Evolutionary conservation across 2,113 vertebrate species (phyloP).

Genomic region (Anarrhichthys ocellatus): DNA sequence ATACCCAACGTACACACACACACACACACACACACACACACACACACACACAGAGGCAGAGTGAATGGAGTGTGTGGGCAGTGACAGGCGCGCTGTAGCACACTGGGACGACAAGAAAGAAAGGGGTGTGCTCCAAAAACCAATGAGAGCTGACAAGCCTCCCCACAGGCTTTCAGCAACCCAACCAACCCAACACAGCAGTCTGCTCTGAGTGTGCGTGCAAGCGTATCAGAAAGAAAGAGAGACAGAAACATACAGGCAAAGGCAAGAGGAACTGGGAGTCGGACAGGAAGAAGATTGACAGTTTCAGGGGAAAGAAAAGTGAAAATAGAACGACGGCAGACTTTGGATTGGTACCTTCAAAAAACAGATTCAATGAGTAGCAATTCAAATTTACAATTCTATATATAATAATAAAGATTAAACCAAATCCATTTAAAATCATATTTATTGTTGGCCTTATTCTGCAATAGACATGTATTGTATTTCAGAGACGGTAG

Average conservation of each 20-base stretch:
- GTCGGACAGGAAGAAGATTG: neutral
- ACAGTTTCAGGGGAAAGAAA: neutral
- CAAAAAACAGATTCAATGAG: neutral
- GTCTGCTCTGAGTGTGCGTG: neutral
- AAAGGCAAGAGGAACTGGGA: neutral
- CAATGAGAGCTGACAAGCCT: conserved; percentile 61
- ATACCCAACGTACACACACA: neutral
- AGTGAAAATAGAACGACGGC: neutral
- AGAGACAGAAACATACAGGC: neutral
- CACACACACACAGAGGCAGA: conserved; percentile 3
- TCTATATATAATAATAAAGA: no score
- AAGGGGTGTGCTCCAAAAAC: conserved; percentile 47
- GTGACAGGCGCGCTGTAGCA: conserved; percentile 47
- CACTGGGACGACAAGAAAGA: conserved; percentile 26
- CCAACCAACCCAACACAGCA: conserved; percentile 12
- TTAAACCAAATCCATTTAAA: no score
- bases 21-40: conserved; percentile 25
- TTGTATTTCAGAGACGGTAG: no score
- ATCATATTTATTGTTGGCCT: no score
- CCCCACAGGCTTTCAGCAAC: conserved; percentile 36
- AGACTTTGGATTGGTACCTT: neutral
- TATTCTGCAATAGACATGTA: no score
- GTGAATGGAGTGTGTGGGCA: conserved; percentile 46
- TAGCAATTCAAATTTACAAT: neutral
- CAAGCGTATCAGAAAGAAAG: neutral